Base-by-base conservation (phyloP, 2,113 vertebrate genomes). In the Aspidoscelis tigris region DNA sequence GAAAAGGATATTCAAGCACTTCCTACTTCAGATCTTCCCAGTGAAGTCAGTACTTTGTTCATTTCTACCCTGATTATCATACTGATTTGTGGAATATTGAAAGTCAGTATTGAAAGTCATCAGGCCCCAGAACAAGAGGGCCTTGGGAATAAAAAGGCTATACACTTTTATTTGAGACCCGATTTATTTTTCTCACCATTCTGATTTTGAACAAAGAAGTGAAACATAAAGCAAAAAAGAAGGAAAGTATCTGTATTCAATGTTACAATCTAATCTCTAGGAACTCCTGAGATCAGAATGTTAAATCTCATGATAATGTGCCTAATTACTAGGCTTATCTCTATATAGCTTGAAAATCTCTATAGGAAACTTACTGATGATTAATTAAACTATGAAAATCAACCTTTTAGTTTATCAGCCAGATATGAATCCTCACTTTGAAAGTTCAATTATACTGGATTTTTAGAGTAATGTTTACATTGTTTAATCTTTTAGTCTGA, bases 331-430 rank as follows among this genome's bases (percentile, higher is more conserved):
- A 68, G 33, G 44, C 44, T 85, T 80, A 80, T 85, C 78, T 85
- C n/a, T 80, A 24, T 80, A 43, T 80, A 68, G 21, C 72, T 61
- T 75, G 44, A 68, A 80, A 43, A 80, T 85, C 84, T 80, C 71
- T 69, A 39, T 33, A 76, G 78, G 78, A 85, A 85, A 80, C 10
- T 43, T 75, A 75, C 61, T 76, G 71, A 74, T 80, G 68, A 79
- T 80, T 80, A 85, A 85, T 80, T 85, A 75, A 85, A 68, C 61
- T 68, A 80, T 80, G 78, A 85, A 85, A 80, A 75, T 80, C 78
- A 85, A 68, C 61, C 58, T 58, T 75, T 75, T 80, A 85, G 69
- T 85, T 80, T 44, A 80, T 80, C 61, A 53, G 14, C 43, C 14
- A 80, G 70, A 44, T 66, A 80, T 74, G 84, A 55, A 80, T 75